Evolutionary conservation across 23 tunicate species (phyloP).

Genomic region (Clavelina lepadiformis): DNA sequence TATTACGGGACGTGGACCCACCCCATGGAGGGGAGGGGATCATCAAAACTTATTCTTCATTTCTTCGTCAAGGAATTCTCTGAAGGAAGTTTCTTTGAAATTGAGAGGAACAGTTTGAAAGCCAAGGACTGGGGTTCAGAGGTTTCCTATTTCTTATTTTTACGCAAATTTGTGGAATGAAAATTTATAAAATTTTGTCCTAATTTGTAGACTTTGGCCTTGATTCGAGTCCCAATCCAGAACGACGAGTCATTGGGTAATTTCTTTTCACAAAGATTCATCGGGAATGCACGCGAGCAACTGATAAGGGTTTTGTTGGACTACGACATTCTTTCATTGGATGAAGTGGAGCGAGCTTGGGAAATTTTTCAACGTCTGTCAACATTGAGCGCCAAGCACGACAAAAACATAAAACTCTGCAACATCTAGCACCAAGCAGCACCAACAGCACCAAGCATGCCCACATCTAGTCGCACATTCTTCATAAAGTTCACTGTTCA

Average conservation of each 20-base stretch:
- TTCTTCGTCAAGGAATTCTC: constrained; percentile 14
- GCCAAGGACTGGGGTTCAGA: constrained; percentile 19
- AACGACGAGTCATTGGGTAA: background rate
- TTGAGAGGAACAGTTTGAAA: constrained; percentile 3
- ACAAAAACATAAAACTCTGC: no score
- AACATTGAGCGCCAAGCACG: no score
- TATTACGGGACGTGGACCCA: constrained; percentile 10
- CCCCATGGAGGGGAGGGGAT: background rate
- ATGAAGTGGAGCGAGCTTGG: constrained; percentile 6
- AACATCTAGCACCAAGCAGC: no score
- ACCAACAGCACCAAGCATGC: no score
- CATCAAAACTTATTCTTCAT: constrained; percentile 4
- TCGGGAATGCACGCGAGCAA: constrained; percentile 25
- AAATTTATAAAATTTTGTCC: background rate
- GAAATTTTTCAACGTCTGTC: no score
- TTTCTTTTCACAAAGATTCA: constrained; percentile 10
- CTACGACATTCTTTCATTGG: background rate
- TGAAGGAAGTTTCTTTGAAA: constrained; percentile 5
- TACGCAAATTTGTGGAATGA: background rate
- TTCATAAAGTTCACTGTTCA: no score
- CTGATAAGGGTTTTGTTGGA: constrained; percentile 6
- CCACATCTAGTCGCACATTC: no score
- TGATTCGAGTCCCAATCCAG: constrained; percentile 13
- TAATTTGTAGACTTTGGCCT: constrained; percentile 10
- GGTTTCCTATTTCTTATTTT: constrained; percentile 3